phyloP scores from a whole-genome alignment of 2,888 invertebrate species.

The Kuschelorhynchus macadamiae region DNA sequence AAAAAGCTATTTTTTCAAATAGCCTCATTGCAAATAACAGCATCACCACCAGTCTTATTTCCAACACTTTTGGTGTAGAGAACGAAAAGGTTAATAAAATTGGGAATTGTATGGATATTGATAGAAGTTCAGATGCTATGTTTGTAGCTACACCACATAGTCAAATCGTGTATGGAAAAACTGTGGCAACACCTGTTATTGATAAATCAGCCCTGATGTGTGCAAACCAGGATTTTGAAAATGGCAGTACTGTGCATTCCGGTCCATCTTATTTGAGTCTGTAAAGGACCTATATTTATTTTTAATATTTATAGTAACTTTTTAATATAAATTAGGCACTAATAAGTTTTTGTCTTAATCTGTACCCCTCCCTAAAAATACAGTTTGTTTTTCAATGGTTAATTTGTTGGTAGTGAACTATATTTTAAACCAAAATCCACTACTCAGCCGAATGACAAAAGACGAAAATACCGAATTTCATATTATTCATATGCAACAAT shows the following conservation, averaged over 20 bases:
- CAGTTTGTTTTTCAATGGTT: too few species aligned
- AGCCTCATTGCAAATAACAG: not conserved
- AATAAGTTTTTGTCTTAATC: too few species aligned
- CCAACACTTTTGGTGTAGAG: not conserved
- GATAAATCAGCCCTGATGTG: slow-evolving; percentile 6
- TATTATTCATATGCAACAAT: too few species aligned
- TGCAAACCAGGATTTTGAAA: not conserved
- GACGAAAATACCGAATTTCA: too few species aligned
- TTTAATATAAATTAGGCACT: not conserved
- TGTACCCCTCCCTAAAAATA: too few species aligned
- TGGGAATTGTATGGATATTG: too few species aligned
- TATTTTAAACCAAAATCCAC: too few species aligned
- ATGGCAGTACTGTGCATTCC: not conserved
- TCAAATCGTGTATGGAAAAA: slow-evolving; percentile 3
- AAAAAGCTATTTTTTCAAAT: not conserved
- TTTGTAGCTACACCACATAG: not conserved
- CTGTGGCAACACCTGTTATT: not conserved
- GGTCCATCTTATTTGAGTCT: slow-evolving; percentile 26
- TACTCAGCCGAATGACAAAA: too few species aligned
- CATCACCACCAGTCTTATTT: too few species aligned
- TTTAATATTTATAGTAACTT: not conserved
- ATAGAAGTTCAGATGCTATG: too few species aligned
- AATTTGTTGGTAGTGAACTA: too few species aligned
- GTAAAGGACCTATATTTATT: not conserved
- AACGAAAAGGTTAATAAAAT: not conserved